Conservation (phyloP, 2,797 vertebrate species). For the Microcaecilia unicolor region DNA sequence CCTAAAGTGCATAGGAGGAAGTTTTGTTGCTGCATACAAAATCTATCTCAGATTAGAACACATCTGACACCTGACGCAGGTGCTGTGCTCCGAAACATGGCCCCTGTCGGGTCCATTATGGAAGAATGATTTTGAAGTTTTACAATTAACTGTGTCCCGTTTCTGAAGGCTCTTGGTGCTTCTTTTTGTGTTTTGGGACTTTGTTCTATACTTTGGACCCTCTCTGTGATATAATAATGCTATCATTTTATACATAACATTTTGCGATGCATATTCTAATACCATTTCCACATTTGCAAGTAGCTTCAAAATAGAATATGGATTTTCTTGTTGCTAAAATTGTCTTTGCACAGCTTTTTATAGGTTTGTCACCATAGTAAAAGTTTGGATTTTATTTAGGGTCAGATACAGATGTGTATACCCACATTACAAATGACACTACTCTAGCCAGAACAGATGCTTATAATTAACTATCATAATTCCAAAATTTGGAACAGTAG, state of each 20-base stretch:
- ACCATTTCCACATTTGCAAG: constrained; percentile 3
- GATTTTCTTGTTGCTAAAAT: constrained; percentile 1
- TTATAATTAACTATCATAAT: constrained; percentile 21
- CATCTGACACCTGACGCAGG: too few species aligned
- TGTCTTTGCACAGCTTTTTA: constrained; percentile 1
- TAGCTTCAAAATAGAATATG: neutral
- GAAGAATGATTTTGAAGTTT: too few species aligned
- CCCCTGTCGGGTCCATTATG: too few species aligned
- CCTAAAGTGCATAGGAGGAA: too few species aligned
- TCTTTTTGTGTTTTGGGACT: too few species aligned
- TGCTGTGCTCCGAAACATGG: too few species aligned
- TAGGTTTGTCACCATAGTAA: constrained; percentile 8
- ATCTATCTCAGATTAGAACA: too few species aligned
- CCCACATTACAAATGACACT: constrained; percentile 29
- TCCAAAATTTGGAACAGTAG: constrained; percentile 21
- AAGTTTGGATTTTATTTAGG: constrained; percentile 32
- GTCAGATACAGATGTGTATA: constrained; percentile 18
- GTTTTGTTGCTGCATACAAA: too few species aligned
- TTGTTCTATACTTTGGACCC: too few species aligned
- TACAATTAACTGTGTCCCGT: too few species aligned
- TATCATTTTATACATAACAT: neutral
- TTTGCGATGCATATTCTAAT: neutral
- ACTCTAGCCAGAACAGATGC: constrained; percentile 12
- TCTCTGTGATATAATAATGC: neutral
- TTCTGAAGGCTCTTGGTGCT: too few species aligned